phyloP scores from a whole-genome alignment of 2,888 invertebrate genomes.

The Lycaena phlaeas region DNA sequence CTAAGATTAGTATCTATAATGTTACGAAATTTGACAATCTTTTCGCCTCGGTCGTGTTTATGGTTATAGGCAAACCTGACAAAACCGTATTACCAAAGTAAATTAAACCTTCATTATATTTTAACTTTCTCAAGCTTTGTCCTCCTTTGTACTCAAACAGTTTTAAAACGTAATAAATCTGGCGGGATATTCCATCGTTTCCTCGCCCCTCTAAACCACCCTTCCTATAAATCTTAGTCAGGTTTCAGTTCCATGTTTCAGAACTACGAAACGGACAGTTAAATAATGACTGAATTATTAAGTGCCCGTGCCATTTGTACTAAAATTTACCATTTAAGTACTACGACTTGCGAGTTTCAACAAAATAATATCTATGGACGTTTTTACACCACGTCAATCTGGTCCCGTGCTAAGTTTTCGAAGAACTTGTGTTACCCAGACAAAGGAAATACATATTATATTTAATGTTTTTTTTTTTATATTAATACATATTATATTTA shows the following conservation, averaged over 20 bases:
- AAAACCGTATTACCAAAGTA: not conserved
- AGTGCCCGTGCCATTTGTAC: not conserved
- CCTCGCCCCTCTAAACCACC: constrained; percentile 3
- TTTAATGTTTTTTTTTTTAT: not conserved
- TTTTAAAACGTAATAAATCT: constrained; percentile 5
- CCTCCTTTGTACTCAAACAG: not conserved
- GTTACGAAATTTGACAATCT: too few relatives aligned
- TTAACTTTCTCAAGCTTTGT: not conserved
- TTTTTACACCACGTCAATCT: too few relatives aligned
- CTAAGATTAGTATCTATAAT: too few relatives aligned
- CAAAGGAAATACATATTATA: not conserved
- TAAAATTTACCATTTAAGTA: not conserved
- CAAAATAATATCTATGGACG: not conserved
- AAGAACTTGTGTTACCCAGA: too few relatives aligned
- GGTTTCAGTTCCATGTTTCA: constrained; percentile 6
- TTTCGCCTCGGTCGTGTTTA: not conserved
- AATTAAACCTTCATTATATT: not conserved
- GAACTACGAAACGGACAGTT: not conserved
- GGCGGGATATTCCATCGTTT: not conserved
- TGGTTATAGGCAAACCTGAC: not conserved
- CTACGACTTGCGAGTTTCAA: not conserved
- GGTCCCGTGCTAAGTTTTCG: too few relatives aligned
- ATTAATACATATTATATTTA: too few relatives aligned
- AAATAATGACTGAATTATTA: not conserved
- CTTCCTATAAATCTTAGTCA: constrained; percentile 1